Evolutionary conservation across 2,113 vertebrate genomes (phyloP).

Genomic region (Stictonetta naevosa): DNA sequence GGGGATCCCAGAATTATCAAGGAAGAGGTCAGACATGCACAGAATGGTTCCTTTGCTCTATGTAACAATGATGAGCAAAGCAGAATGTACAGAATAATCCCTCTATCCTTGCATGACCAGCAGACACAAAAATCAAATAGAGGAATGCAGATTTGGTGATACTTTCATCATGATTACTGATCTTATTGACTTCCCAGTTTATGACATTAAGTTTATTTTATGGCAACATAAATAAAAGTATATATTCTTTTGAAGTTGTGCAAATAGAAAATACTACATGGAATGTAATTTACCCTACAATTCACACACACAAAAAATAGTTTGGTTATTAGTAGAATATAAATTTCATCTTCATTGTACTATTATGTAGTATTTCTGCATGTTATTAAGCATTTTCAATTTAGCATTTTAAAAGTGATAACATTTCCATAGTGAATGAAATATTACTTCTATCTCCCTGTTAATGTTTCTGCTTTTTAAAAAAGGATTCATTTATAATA

Average conservation of each 20-base stretch:
- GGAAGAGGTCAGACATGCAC: background rate
- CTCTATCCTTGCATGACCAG: background rate
- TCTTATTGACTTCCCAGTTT: background rate
- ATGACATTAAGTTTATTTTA: background rate
- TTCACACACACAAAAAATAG: background rate
- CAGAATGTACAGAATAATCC: background rate
- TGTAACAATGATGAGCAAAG: background rate
- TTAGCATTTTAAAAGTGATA: background rate
- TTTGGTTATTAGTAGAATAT: background rate
- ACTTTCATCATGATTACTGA: background rate
- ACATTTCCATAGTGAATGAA: background rate
- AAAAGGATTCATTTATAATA: background rate
- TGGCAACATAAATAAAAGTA: background rate
- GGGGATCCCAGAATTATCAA: background rate
- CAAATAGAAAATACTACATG: background rate
- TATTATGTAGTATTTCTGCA: background rate
- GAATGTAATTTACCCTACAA: background rate
- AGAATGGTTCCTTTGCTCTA: background rate
- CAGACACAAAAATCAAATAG: background rate
- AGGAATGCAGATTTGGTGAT: background rate
- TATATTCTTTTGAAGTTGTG: background rate
- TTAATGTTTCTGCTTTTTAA: background rate
- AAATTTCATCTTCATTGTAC: background rate
- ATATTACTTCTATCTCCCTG: background rate
- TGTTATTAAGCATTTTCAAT: background rate